These are phyloP conservation scores for Platycnemis pennipes DNA, from an alignment of 2,888 invertebrate species.

Conservation along the genomic window DNA sequence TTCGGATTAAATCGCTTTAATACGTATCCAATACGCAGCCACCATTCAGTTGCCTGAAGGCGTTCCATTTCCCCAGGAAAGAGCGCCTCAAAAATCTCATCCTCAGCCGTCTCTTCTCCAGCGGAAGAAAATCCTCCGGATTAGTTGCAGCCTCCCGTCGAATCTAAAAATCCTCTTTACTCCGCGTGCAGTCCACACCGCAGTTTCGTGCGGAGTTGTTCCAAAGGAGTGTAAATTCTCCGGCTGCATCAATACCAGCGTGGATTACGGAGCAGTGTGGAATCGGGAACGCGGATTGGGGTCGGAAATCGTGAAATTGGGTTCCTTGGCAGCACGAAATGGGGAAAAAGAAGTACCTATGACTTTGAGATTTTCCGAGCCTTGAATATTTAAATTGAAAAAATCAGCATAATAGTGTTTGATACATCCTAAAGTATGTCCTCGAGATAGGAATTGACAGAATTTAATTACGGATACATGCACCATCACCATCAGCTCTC, in stretches of 20 bases:
- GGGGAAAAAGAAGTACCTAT: neutral
- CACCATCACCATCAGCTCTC: no score
- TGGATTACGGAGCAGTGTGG: neutral
- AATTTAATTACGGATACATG: no score
- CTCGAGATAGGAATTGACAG: no score
- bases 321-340: neutral
- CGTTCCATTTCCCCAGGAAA: neutral
- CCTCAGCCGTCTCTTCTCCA: neutral
- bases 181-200: neutral
- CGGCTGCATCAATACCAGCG: neutral
- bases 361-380: neutral
- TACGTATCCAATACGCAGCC: neutral
- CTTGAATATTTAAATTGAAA: neutral
- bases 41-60: neutral
- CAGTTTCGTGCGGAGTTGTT: neutral
- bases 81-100: neutral
- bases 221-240: neutral
- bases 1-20: neutral
- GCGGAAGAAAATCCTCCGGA: neutral
- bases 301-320: neutral
- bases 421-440: no score
- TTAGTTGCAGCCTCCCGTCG: neutral
- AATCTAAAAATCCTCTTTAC: constrained; percentile 25
- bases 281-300: neutral
- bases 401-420: neutral